phyloP scores from a whole-genome alignment of 2,888 invertebrate genomes.

The Orthonevra nobilis region DNA sequence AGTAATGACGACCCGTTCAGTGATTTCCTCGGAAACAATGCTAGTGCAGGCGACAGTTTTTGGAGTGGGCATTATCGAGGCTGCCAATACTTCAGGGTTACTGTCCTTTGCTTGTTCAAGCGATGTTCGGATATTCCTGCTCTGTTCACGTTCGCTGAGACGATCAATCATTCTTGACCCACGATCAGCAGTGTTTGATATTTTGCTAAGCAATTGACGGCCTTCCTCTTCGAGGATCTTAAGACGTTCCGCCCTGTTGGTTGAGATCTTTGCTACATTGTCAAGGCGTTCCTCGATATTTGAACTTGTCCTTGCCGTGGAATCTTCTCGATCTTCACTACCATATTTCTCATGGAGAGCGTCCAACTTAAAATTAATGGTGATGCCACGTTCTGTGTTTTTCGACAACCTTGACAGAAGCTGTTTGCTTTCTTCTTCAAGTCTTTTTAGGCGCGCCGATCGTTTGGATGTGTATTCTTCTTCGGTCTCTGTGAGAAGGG shows the following conservation, averaged over 20 bases:
- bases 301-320: conserved; percentile 26
- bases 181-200: conserved; percentile 76
- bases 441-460: conserved; percentile 78
- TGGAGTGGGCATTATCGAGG: conserved; percentile 68
- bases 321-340: conserved; percentile 47
- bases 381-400: conserved; percentile 75
- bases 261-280: conserved; percentile 76
- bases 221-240: conserved; percentile 89
- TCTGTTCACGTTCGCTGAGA: conserved; percentile 75
- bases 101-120: conserved; percentile 54
- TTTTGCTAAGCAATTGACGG: conserved; percentile 83
- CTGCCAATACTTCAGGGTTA: conserved; percentile 45
- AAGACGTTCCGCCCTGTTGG: conserved; percentile 75
- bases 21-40: conserved; percentile 74
- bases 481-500: conserved; percentile 75
- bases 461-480: conserved; percentile 75
- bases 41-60: conserved; percentile 74
- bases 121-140: conserved; percentile 55
- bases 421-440: conserved; percentile 90
- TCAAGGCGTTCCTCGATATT: conserved; percentile 75
- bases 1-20: conserved; percentile 75
- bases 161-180: conserved; percentile 77
- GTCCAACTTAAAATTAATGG: conserved; percentile 74
- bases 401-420: conserved; percentile 81
- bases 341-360: conserved; percentile 76